Conservation (phyloP, 2,113 vertebrate species). For the Ctenomys sociabilis region DNA sequence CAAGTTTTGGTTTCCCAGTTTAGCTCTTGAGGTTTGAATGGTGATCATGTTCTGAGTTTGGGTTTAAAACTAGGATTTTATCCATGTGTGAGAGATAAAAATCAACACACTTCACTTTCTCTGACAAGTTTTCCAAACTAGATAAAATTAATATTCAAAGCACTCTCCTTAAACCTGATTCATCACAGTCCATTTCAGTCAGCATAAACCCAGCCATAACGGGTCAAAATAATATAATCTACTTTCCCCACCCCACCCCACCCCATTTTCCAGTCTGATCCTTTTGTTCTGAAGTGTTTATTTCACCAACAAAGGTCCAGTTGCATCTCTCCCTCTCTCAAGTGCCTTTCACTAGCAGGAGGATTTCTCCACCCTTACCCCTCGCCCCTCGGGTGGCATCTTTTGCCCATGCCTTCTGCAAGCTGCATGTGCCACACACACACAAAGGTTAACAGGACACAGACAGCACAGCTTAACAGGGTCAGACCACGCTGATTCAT, state of each 20-base stretch:
- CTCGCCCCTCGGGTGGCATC: conserved; percentile 78
- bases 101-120: conserved; percentile 2
- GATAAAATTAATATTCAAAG: conserved; percentile 54
- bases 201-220: neutral
- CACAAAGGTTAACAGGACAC: conserved; percentile 85
- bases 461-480: conserved; percentile 87
- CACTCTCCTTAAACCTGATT: neutral
- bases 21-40: conserved; percentile 16
- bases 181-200: conserved; percentile 15
- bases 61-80: conserved; percentile 28
- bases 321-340: conserved; percentile 56
- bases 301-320: neutral
- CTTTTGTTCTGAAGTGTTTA: conserved; percentile 32
- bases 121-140: conserved; percentile 55
- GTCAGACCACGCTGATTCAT: conserved; percentile 88
- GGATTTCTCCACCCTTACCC: conserved; percentile 43
- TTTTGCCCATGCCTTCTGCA: conserved; percentile 74
- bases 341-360: conserved; percentile 52
- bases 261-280: neutral
- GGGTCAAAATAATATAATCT: conserved; percentile 10
- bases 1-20: conserved; percentile 7
- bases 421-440: conserved; percentile 76
- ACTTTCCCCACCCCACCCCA: too few relatives aligned
- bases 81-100: conserved; percentile 41
- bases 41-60: neutral